Base-by-base conservation (phyloP, 2,113 vertebrate genomes). In the Leucoraja erinaceus region DNA sequence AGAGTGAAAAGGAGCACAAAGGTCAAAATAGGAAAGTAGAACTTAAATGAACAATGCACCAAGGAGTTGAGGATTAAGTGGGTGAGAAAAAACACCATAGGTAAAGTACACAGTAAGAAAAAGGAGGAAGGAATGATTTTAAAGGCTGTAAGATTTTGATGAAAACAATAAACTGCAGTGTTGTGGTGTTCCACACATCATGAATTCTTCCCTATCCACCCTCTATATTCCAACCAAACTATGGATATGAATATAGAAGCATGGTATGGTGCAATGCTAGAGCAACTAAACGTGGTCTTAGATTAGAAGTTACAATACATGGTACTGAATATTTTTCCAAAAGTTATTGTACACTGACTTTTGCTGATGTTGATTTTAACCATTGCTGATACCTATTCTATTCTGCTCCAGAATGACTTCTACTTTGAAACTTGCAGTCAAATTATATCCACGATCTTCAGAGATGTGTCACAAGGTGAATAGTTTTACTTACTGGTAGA, bases 401-500 rank as follows among this genome's bases (percentile, higher is more conserved):
- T 5, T n/a, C 11, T 61, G 59, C 0, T 88, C 83, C 28, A 63
- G 11, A 63, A 63, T 61, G 28, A 31, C 12, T 31, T 31, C 28
- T 63, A 88, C 14, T 88, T 66, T 63, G 12, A 63, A 31, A 88
- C 6, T 4, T n/a, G 66, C 31, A 68, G 31, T 91, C 63, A 25
- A 91, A 22, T 63, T 20, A 70, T 47, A 91, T 38, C 66, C 18
- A 70, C 10, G 7, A 68, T 56, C 25, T 56, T 83, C 47, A 83
- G 16, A 56, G 54, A 28, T 91, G 66, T 91, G 31, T 70, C 63
- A 66, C 31, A 31, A 70, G 22, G 47, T 47, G 47, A 38, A 81
- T 20, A 22, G 7, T 38, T 90, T 81, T 84, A 96, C 97, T 96
- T 94, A 96, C 98, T 14, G 96, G 95, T 5, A 96, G 95, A 61